Evolutionary conservation across 2,113 vertebrate species (phyloP).

Genomic region (Brienomyrus brachyistius): DNA sequence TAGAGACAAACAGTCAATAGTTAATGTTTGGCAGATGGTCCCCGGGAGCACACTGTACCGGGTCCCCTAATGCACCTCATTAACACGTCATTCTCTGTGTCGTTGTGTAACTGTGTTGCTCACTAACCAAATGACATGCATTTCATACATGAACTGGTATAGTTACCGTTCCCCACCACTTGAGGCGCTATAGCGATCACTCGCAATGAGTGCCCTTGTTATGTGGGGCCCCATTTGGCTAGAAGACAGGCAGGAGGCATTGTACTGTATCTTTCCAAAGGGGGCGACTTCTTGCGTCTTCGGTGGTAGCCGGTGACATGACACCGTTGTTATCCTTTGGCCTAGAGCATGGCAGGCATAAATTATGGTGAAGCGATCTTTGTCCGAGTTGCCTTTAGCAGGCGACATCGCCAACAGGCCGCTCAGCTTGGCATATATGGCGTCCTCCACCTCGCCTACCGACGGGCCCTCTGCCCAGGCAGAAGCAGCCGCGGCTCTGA

Average conservation of each 20-base stretch:
- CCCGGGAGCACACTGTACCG: not conserved
- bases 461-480: not conserved
- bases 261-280: not conserved
- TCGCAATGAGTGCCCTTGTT: not conserved
- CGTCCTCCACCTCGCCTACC: conserved; percentile 2
- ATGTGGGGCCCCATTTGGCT: not conserved
- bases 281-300: not conserved
- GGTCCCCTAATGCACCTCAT: not conserved
- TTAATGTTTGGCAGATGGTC: conserved; percentile 19
- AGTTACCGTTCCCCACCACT: not conserved
- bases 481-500: not conserved
- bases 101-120: conserved; percentile 5
- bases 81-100: not conserved
- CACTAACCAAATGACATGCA: conserved; percentile 17
- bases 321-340: not conserved
- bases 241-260: not conserved
- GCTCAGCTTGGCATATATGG: not conserved
- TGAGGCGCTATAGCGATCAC: not conserved
- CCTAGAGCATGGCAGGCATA: not conserved
- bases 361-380: conserved; percentile 11
- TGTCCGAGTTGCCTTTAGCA: not conserved
- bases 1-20: not conserved
- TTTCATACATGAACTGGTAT: not conserved
- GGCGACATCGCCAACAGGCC: not conserved
- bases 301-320: not conserved